These are phyloP conservation scores for Homarus americanus DNA, from an alignment of 1,140 invertebrate genomes.

Conservation along the genomic window DNA sequence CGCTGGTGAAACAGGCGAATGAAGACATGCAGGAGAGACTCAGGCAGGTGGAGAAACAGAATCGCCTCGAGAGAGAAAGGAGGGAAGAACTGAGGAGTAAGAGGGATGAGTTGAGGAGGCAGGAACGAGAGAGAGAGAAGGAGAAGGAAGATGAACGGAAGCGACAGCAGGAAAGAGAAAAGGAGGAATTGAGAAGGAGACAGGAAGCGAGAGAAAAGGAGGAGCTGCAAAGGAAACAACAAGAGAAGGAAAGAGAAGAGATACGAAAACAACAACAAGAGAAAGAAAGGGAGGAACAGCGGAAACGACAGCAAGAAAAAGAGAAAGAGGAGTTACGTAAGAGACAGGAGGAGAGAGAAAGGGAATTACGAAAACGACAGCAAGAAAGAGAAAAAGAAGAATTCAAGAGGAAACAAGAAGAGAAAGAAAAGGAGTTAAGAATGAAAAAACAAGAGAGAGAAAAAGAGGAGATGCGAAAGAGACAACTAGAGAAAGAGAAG, in stretches of 20 bases:
- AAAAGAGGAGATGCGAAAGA: not conserved
- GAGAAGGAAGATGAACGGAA: constrained; percentile 3
- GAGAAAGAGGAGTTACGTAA: not conserved
- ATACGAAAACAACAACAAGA: constrained; percentile 15
- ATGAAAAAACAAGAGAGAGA: constrained; percentile 17
- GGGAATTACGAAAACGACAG: constrained; percentile 16
- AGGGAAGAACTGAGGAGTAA: constrained; percentile 31
- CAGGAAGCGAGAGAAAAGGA: constrained; percentile 3
- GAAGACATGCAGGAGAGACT: not conserved
- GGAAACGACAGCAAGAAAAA: not conserved
- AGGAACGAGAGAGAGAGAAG: constrained; percentile 26
- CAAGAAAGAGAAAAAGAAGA: constrained; percentile 17
- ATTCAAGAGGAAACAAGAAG: not conserved
- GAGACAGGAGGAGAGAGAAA: constrained; percentile 16
- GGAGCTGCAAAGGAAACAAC: constrained; percentile 7
- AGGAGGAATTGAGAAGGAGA: not conserved
- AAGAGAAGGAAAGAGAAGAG: constrained; percentile 27
- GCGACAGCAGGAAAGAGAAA: constrained; percentile 10
- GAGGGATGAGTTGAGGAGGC: constrained; percentile 7
- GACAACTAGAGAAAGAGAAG: constrained; percentile 15
- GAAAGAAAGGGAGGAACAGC: not conserved
- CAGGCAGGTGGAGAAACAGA: not conserved
- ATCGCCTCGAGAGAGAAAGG: constrained; percentile 11
- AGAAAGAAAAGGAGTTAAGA: not conserved
- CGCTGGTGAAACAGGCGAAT: not conserved